phyloP scores from a whole-genome alignment of 2,888 invertebrate species.

The Alloplasta piceator region DNA sequence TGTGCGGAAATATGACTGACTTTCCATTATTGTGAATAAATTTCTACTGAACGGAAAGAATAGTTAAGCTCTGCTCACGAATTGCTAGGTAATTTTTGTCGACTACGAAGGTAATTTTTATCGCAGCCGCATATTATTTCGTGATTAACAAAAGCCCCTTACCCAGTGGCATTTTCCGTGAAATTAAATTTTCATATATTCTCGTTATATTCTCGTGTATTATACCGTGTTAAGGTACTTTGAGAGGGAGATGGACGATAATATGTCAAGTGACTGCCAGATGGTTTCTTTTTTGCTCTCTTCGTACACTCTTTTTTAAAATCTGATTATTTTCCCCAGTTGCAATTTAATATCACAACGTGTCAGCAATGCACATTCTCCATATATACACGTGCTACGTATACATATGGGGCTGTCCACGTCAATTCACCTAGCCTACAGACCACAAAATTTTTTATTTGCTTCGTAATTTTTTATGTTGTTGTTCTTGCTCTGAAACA shows the following conservation, averaged over 20 bases:
- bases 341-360: constrained; percentile 65
- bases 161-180: background rate
- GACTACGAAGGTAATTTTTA: background rate
- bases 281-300: constrained; percentile 32
- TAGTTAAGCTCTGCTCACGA: background rate
- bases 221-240: constrained; percentile 39
- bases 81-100: background rate
- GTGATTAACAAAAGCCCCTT: background rate
- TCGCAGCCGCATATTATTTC: background rate
- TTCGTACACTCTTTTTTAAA: background rate
- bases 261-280: constrained; percentile 20
- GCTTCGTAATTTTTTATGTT: too few species aligned
- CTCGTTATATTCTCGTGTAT: constrained; percentile 1
- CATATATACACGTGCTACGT: constrained; percentile 10
- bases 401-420: too few species aligned
- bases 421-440: too few species aligned
- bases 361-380: constrained; percentile 46
- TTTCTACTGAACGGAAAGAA: background rate
- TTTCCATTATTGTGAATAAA: background rate
- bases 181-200: background rate
- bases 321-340: constrained; percentile 44
- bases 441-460: too few species aligned
- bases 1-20: too few species aligned
- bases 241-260: constrained; percentile 30
- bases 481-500: too few species aligned